Conservation (phyloP, 2,888 invertebrate genomes). For the Diabrotica balteata region DNA sequence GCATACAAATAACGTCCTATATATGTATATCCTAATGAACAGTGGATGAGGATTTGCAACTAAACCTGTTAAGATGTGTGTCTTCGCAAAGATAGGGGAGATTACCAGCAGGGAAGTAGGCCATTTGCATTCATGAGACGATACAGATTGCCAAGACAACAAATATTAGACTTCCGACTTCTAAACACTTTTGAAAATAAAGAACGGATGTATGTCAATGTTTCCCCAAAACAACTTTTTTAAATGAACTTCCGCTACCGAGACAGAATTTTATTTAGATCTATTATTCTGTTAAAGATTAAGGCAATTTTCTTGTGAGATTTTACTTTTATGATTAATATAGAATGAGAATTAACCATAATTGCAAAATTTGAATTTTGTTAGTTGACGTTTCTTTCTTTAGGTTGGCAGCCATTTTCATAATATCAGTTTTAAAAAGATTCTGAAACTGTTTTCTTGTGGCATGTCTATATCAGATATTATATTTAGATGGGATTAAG, state of each 20-base stretch:
- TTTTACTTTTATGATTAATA: too few species aligned
- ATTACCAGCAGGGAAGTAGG: slow-evolving; percentile 43
- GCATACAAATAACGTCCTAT: not conserved
- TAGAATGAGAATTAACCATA: too few species aligned
- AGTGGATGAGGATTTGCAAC: slow-evolving; percentile 45
- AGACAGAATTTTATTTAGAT: too few species aligned
- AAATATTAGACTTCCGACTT: slow-evolving; percentile 54
- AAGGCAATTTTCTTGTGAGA: too few species aligned
- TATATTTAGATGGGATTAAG: too few species aligned
- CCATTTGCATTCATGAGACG: slow-evolving; percentile 60
- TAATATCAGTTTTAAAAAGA: too few species aligned
- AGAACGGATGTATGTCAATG: slow-evolving; percentile 47
- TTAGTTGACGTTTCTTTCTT: too few species aligned
- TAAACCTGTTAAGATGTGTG: slow-evolving; percentile 54
- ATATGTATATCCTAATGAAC: slow-evolving; percentile 42
- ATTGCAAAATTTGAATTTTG: too few species aligned
- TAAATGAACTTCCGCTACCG: slow-evolving; percentile 10
- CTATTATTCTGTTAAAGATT: too few species aligned
- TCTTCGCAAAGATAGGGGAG: slow-evolving; percentile 43
- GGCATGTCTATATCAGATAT: too few species aligned
- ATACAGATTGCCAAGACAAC: slow-evolving; percentile 55
- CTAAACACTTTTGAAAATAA: slow-evolving; percentile 52
- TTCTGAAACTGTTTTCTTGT: too few species aligned
- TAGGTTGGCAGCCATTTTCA: too few species aligned
- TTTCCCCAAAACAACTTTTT: slow-evolving; percentile 32